Conservation (phyloP, 2,888 invertebrate species). For the Drosophila mimica region DNA sequence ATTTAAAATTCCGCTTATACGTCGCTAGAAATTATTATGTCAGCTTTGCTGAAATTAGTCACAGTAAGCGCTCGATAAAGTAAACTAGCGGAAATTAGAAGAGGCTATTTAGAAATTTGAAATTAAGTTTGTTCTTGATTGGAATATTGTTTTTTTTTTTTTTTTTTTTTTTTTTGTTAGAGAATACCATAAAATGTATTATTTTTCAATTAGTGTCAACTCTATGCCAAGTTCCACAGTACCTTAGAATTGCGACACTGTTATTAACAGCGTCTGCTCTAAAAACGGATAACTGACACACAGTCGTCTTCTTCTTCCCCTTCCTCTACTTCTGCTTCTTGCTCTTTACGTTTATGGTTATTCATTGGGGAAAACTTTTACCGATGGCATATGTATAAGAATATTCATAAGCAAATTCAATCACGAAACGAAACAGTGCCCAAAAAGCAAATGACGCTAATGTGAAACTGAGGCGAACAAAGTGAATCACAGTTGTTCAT, state of each 20-base stretch:
- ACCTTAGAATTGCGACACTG: slow-evolving; percentile 31
- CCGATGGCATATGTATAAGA: neutral
- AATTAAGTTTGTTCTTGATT: neutral
- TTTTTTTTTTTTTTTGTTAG: neutral
- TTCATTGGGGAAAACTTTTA: slow-evolving; percentile 36
- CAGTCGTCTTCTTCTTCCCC: neutral
- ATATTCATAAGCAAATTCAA: slow-evolving; percentile 24
- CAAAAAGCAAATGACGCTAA: slow-evolving; percentile 35
- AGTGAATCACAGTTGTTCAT: slow-evolving; percentile 42
- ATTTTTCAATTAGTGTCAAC: neutral
- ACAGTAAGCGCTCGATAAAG: neutral
- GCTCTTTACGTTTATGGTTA: slow-evolving; percentile 8
- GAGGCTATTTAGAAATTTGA: neutral
- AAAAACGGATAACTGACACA: slow-evolving; percentile 34
- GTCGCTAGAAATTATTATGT: neutral
- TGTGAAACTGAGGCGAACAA: slow-evolving; percentile 12
- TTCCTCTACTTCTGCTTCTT: neutral
- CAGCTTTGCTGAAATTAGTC: neutral
- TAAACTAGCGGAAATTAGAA: neutral
- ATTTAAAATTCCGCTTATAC: neutral
- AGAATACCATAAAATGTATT: neutral
- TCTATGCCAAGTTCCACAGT: neutral
- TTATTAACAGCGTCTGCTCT: slow-evolving; percentile 10
- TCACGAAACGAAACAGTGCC: slow-evolving; percentile 1
- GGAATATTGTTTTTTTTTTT: neutral